phyloP scores from a whole-genome alignment of 2,888 invertebrate species.

The Aphodius granarius region DNA sequence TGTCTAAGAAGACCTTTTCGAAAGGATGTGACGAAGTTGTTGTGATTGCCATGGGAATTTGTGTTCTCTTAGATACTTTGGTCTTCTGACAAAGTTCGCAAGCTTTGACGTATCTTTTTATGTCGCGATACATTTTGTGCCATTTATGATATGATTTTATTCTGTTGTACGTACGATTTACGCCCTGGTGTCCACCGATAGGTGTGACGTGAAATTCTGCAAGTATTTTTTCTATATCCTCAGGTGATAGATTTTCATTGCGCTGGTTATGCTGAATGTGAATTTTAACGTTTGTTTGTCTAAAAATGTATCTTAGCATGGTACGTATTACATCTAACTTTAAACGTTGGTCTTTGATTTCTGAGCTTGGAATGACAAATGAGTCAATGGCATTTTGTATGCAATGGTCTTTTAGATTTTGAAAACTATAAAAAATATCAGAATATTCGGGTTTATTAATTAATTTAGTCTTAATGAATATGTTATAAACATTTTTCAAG shows the following conservation, averaged over 20 bases:
- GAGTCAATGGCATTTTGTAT: slow-evolving; percentile 18
- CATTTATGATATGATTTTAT: slow-evolving; percentile 28
- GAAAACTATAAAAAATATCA: slow-evolving; percentile 20
- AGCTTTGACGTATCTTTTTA: slow-evolving; percentile 24
- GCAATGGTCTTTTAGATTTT: slow-evolving; percentile 14
- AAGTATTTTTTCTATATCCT: slow-evolving; percentile 8
- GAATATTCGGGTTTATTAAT: slow-evolving; percentile 21
- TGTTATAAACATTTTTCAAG: slow-evolving; percentile 4
- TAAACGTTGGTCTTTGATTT: slow-evolving; percentile 11
- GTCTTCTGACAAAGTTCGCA: slow-evolving; percentile 22
- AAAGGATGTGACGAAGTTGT: slow-evolving; percentile 40
- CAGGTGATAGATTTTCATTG: background rate
- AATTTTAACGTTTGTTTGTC: slow-evolving; percentile 17
- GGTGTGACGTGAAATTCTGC: slow-evolving; percentile 22
- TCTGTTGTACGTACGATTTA: slow-evolving; percentile 15
- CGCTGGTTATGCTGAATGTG: slow-evolving; percentile 5
- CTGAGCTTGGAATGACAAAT: slow-evolving; percentile 8
- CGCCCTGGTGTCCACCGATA: slow-evolving; percentile 22
- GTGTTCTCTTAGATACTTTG: slow-evolving; percentile 37
- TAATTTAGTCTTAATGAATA: slow-evolving; percentile 11
- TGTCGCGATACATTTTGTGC: slow-evolving; percentile 26
- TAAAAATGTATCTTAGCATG: slow-evolving; percentile 26
- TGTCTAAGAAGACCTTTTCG: slow-evolving; percentile 40
- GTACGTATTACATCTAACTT: slow-evolving; percentile 17
- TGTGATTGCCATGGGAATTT: slow-evolving; percentile 42